Base-by-base conservation (phyloP, 30 jellyfish, hydroid and myxozoan genomes). In the Hydractinia symbiolongicarpus region DNA sequence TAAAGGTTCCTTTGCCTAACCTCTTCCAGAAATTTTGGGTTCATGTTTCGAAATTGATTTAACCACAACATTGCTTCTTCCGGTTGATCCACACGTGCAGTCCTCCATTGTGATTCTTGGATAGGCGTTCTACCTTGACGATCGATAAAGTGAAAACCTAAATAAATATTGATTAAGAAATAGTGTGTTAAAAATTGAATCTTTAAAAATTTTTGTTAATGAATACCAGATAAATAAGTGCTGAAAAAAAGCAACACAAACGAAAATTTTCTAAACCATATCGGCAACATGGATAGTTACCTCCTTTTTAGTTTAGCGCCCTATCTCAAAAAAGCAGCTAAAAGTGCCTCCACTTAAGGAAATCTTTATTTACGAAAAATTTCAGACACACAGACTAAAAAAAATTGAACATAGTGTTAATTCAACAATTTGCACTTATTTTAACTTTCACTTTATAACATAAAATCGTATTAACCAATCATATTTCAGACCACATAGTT, bases 31-130 rank as follows among this genome's bases (percentile, higher is more conserved):
- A 52, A 75, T 15, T 69, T 72, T 10, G 79, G 84, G 68, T 91
- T 91, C 53, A 86, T 86, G 21, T 90, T 79, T 70, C 78, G 76
- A 71, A 91, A 91, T 69, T 88, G 76, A n/a, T 91, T 80, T 21
- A 91, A 82, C 98, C 98, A 91, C 8, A 9, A 66, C 56, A 83
- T 57, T 21, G 96, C 92, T 61, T 86, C 95, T 13, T 55, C 61
- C 17, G 98, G 98, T 66, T 86, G 98, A 70, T 91, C 98, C 10
- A 82, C 21, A 49, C 98, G 79, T 50, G 88, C 89, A 7, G 70
- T 56, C n/a, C 81, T 86, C 98, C 98, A 91, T 4, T 86, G 50
- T 14, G 95, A 91, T 15, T 82, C 89, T 66, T 91, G 96, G 4
- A 68, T 53, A 8, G 53, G 82, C 5, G 54, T 54, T 53, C 55